phyloP scores from a whole-genome alignment of 2,113 vertebrate species.

The Ibidorhyncha struthersii region DNA sequence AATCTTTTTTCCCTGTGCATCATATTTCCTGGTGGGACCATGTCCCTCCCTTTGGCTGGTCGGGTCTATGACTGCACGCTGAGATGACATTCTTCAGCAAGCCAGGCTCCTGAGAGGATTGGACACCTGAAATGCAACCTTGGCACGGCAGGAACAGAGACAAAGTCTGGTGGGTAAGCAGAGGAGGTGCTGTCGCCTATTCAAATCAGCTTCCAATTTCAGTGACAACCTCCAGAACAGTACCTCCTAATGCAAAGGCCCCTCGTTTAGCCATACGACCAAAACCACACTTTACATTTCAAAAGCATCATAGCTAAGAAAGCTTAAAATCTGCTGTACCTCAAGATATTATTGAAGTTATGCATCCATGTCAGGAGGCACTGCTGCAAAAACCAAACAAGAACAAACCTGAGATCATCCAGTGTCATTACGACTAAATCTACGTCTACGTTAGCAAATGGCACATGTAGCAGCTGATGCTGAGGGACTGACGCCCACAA shows the following conservation, averaged over 20 bases:
- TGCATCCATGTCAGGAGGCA: neutral
- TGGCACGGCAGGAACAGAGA: neutral
- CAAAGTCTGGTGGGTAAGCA: neutral
- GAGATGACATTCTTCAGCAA: neutral
- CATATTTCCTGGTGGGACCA: neutral
- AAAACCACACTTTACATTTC: neutral
- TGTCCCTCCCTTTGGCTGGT: neutral
- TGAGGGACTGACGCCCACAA: neutral
- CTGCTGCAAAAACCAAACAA: neutral
- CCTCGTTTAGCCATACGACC: neutral
- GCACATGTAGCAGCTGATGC: rapidly evolving
- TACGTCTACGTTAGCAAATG: rapidly evolving
- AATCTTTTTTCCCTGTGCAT: neutral
- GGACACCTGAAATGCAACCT: neutral
- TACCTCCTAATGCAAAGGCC: neutral
- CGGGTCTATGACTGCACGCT: neutral
- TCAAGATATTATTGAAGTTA: neutral
- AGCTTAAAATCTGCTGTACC: neutral
- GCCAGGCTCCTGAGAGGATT: neutral
- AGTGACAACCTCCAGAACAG: neutral
- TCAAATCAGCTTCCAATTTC: neutral
- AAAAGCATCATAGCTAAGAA: neutral
- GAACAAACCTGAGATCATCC: neutral
- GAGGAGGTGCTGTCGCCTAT: neutral
- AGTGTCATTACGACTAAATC: rapidly evolving